Base-by-base conservation (phyloP, 2,113 vertebrate genomes). In the Tor tambroides region DNA sequence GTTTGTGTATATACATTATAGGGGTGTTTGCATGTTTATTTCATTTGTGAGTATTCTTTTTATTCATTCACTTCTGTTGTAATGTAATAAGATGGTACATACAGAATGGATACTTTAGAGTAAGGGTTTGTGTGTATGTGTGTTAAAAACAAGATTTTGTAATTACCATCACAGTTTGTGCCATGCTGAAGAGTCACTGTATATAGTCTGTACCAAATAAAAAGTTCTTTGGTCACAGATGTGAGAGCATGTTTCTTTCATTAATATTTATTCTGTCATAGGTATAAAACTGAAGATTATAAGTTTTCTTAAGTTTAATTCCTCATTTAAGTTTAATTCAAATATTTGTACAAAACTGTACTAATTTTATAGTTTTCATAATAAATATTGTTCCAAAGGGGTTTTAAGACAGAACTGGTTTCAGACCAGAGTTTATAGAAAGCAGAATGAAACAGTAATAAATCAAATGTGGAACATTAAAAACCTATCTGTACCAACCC, bases 201-300 rank as follows among this genome's bases (percentile, higher is more conserved):
- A 67, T 71, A 71, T 79, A 19, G 38, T 79, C 49, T 84, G 54
- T 80, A 46, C 23, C 28, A 80, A 85, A 87, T 89, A 89, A 87
- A 89, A 84, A 9, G 15, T 46, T 67, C 0, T 56, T 85, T 41
- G 17, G 54, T 21, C 12, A 46, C 17, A 46, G 23, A 35, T 63
- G 26, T 74, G 21, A 67, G 2, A 28, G 14, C 5, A 63, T n/a
- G 1, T 67, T 63, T 63, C 4, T 76, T 17, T 17, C 23, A 7
- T 43, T 56, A 4, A 80, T 76, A 76, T 38, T 21, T 17, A 69
- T 19, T 19, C 1, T 4, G 17, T 14, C 12, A 21, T 30, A n/a
- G n/a, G 59, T 61, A 30, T 67, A 67, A 30, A 67, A 28, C 14
- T 14, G 63, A 32, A 32, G 3, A 69, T 21, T 19, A 56, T 56